Percentiles rank a stretch among this genome's conserved stretches.
phyloP scores from a whole-genome alignment of 2,888 invertebrate genomes.

The Andrena fulva region DNA sequence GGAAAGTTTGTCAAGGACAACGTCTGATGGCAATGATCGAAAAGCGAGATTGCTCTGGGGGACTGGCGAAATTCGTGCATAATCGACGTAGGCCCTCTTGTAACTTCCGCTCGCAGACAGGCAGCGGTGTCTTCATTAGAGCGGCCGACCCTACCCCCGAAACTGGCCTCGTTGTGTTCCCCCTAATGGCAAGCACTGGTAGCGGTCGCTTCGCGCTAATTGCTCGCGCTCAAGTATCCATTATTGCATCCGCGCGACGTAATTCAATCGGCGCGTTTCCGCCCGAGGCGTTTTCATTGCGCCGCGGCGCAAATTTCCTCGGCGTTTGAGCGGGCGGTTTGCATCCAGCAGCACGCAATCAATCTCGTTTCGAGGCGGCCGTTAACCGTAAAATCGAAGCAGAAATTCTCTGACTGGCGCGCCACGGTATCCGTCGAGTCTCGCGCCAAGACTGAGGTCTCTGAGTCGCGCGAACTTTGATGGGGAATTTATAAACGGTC shows the following conservation, averaged over 20 bases:
- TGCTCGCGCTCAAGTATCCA: slow-evolving; percentile 57
- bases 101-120: slow-evolving; percentile 7
- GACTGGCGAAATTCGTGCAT: neutral
- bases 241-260: slow-evolving; percentile 52
- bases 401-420: neutral
- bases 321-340: slow-evolving; percentile 34
- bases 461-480: neutral
- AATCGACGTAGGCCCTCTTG: neutral
- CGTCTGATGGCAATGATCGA: neutral
- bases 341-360: slow-evolving; percentile 39
- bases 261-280: slow-evolving; percentile 63
- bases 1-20: neutral
- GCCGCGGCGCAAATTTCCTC: slow-evolving; percentile 46
- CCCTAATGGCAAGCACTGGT: slow-evolving; percentile 36
- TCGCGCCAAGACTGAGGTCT: neutral
- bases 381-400: slow-evolving; percentile 26
- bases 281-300: slow-evolving; percentile 48
- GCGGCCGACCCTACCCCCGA: neutral
- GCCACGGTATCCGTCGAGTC: too few relatives aligned
- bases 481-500: neutral
- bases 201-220: slow-evolving; percentile 41
- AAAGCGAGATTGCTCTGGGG: neutral
- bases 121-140: slow-evolving; percentile 29
- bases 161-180: slow-evolving; percentile 40
- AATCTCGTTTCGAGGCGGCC: slow-evolving; percentile 35